Percentiles rank a stretch among this genome's conserved stretches.
Evolutionary conservation across 2,113 vertebrate genomes (phyloP).

Genomic region (Embiotoca jacksoni): DNA sequence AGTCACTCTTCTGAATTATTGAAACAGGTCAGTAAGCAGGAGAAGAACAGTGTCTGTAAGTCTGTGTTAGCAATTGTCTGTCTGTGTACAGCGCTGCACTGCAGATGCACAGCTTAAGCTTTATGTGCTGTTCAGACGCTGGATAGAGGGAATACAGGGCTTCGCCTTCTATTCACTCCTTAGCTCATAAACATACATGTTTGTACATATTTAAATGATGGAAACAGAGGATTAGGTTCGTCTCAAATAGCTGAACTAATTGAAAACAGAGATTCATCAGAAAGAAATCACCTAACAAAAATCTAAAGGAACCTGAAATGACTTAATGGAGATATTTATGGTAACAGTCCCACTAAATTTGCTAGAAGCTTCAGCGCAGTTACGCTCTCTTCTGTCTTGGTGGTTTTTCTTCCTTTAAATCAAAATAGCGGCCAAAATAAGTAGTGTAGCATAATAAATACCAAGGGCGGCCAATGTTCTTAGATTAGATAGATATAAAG

Average conservation of each 20-base stretch:
- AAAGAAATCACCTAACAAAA: not conserved
- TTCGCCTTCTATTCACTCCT: slow-evolving; percentile 11
- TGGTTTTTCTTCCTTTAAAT: not conserved
- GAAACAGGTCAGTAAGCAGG: slow-evolving; percentile 71
- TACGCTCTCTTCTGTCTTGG: not conserved
- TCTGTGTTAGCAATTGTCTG: slow-evolving; percentile 26
- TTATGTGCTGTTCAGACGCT: slow-evolving; percentile 15
- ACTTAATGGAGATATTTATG: not conserved
- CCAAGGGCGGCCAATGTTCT: slow-evolving; percentile 4
- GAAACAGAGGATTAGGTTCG: not conserved
- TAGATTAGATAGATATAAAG: slow-evolving; percentile 40
- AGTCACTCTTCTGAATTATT: slow-evolving; percentile 73
- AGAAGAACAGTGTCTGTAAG: slow-evolving; percentile 32
- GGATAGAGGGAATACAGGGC: slow-evolving; percentile 31
- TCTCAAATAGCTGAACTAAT: not conserved
- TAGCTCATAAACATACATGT: slow-evolving; percentile 29
- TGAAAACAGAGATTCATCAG: not conserved
- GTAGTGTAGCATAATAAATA: slow-evolving; percentile 10
- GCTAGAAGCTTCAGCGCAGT: not conserved
- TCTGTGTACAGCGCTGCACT: slow-evolving; percentile 24
- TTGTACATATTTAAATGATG: not conserved
- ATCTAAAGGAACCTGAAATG: not conserved
- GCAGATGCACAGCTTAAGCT: slow-evolving; percentile 45
- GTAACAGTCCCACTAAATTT: not conserved
- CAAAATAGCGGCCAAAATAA: slow-evolving; percentile 19